These are phyloP conservation scores for Oophaga sylvatica DNA, from an alignment of 2,797 vertebrate species.

Conservation along the genomic window DNA sequence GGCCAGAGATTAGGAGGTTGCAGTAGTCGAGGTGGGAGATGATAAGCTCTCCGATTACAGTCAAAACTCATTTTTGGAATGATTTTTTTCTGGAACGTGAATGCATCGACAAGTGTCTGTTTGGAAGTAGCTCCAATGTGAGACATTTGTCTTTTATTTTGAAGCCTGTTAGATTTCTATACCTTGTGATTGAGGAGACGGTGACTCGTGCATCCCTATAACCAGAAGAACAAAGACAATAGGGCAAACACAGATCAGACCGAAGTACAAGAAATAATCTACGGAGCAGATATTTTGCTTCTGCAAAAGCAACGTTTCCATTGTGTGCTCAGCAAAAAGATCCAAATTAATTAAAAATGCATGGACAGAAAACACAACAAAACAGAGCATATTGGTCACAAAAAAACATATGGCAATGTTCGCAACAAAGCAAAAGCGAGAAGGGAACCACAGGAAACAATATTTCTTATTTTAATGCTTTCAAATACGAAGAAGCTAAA, in stretches of 20 bases:
- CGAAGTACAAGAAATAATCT: background rate
- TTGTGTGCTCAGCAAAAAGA: too few relatives aligned
- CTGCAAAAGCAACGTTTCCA: too few relatives aligned
- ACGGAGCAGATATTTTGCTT: background rate
- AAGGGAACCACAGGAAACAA: constrained; percentile 2
- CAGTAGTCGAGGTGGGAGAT: too few relatives aligned
- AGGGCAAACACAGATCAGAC: background rate
- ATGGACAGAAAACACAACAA: constrained; percentile 21
- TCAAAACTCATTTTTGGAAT: too few relatives aligned
- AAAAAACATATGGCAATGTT: constrained; percentile 28
- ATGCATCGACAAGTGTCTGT: background rate
- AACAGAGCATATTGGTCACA: constrained; percentile 28
- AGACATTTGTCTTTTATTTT: too few relatives aligned
- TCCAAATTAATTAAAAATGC: constrained; percentile 26
- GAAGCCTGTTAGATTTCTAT: too few relatives aligned
- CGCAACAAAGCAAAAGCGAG: constrained; percentile 24
- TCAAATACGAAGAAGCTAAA: background rate
- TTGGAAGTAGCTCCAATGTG: too few relatives aligned
- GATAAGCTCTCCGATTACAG: background rate
- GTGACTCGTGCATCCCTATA: background rate
- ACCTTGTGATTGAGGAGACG: background rate
- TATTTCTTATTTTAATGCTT: constrained; percentile 1
- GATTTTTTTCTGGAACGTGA: too few relatives aligned
- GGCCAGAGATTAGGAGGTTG: too few relatives aligned
- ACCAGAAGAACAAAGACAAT: background rate